Base-by-base conservation (phyloP, 2,797 vertebrate species). In the Enteromius thamalakanensis region DNA sequence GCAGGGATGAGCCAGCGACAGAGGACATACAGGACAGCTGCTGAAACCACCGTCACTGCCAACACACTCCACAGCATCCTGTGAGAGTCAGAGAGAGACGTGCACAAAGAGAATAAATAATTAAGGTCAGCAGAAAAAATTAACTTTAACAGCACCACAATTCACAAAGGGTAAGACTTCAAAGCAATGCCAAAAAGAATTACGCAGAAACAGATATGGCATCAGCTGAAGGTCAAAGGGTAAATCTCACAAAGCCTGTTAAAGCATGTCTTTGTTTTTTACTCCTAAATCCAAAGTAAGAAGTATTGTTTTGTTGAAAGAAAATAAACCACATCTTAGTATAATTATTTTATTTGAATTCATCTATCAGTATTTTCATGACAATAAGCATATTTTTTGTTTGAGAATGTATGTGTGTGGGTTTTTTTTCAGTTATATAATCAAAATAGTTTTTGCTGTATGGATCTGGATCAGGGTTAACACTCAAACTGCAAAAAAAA, bases 21-120 rank as follows among this genome's bases (percentile, higher is more conserved):
- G 40, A 92, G 83, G 15, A 67, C 45, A 3, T 87, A 86, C 5
- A 90, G 60, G 58, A 86, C 62, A 60, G 85, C 85, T 15, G 70
- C 82, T 4, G 64, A 86, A 23, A 76, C 65, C 2, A 80, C 67
- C 29, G 72, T 74, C 60, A 79, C 74, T 1, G 77, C 34, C 79
- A 89, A 60, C 29, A 76, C 32, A 62, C 79, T 75, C 86, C 89
- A 89, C 85, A 70, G 79, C 91, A 91, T 91, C 53, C 88, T 90
- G 49, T 80, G 29, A 72, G 29, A 75, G 42, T 65, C 34, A 84
- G 29, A 76, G 45, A 9, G 9, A 76, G 17, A 64, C 26, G 60
- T 34, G 34, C 37, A 60, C 42, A 72, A 23, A 37, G 15, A 58
- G 23, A 64, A 49, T 21, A n/a, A 45, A 60, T n/a, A 4, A 80